Base-by-base conservation (phyloP, 2,797 vertebrate genomes). In the Gymnothorax reevesii region DNA sequence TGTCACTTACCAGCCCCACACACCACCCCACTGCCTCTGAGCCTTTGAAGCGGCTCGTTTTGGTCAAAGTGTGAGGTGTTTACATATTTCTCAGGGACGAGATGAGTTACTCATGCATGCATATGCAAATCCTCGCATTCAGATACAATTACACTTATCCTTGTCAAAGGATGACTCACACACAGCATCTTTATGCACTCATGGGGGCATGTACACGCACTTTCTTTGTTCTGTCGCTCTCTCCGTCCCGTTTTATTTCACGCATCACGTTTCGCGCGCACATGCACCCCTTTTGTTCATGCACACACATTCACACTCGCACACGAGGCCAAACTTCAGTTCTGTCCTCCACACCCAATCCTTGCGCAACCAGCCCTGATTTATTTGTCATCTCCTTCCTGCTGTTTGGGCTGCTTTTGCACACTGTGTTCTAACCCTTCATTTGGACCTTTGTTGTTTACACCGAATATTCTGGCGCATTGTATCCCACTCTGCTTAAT, bases 291-390 rank as follows among this genome's bases (percentile, higher is more conserved):
- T 9, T 2, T 59, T 13, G 8, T 13, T 82, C 77, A 87, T 75
- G 64, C 82, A 91, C 90, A 66, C 62, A 66, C 62, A 66, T n/a
- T 22, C 62, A 66, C 62, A 66, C 62, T 7, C 62, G n/a, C 62
- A 66, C 20, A 22, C 62, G n/a, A 64, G n/a, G 17, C 20, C 62
- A 20, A 66, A 7, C 62, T 66, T n/a, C 62, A 20, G 12, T n/a
- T 66, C 22, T 3, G 22, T 66, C 20, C 62, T 66, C 62, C 64
- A 88, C 91, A 90, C 92, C 93, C 86, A 79, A 91, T 94, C 91
- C 90, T 82, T 86, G 20, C 22, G 80, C 75, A 82, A 57, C 54
- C 27, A 69, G 42, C 49, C 52, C 27, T 84, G 20, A 82, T 55
- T 82, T 82, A 82, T 88, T 83, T 17, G 17, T 12, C 1, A 3